A percentile compares a stretch with the other conserved stretches of the same genome.
phyloP scores from a whole-genome alignment of 1,140 invertebrate genomes.

The Sitobion miscanthi region DNA sequence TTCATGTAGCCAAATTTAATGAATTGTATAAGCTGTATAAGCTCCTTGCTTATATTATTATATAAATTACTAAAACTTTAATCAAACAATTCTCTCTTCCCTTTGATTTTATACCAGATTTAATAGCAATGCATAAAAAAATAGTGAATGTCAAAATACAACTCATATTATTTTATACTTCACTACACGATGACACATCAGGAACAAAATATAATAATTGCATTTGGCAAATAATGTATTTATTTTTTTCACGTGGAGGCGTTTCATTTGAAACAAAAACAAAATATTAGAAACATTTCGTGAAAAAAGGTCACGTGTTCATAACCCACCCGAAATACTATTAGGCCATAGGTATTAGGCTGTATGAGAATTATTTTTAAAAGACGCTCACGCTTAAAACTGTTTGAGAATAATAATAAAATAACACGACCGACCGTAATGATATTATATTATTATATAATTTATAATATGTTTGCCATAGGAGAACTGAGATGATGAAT shows the following conservation, averaged over 20 bases:
- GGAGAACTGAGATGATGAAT: not conserved
- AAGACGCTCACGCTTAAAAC: not conserved
- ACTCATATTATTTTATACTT: not conserved
- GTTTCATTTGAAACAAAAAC: not conserved
- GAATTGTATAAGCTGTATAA: not conserved
- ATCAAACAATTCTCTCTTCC: not conserved
- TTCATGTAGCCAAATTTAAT: not conserved
- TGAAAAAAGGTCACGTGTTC: not conserved
- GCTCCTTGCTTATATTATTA: not conserved
- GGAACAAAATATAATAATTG: not conserved
- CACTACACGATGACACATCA: not conserved
- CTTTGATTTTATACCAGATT: not conserved
- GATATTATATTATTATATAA: not conserved
- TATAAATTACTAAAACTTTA: constrained; percentile 4
- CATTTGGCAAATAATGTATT: not conserved
- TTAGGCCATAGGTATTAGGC: not conserved
- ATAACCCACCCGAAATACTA: not conserved
- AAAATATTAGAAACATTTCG: not conserved
- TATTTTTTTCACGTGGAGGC: not conserved
- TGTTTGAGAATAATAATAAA: not conserved
- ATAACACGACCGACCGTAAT: not conserved
- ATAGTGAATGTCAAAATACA: not conserved
- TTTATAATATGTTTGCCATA: not conserved
- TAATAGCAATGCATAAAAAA: not conserved
- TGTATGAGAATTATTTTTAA: not conserved